A percentile compares a stretch with the other conserved stretches of the same genome.
Conservation (phyloP, 92 coral and sea anemone genomes). For the Epizoanthus ramosus region DNA sequence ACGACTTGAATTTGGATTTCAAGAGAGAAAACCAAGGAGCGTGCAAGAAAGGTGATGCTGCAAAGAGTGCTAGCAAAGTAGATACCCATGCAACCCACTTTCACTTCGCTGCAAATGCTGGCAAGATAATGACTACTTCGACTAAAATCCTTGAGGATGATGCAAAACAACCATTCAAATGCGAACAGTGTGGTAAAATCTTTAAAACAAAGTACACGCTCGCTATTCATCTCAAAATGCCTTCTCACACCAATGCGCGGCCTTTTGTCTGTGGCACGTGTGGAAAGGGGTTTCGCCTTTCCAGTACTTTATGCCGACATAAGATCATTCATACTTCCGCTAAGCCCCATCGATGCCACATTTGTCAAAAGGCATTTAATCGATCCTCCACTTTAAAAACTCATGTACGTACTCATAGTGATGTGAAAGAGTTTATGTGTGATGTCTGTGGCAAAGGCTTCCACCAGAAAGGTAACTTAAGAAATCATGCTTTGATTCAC, state of each 20-base stretch:
- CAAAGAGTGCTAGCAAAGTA: neutral
- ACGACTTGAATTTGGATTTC: conserved; percentile 8
- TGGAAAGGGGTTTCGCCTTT: conserved; percentile 87
- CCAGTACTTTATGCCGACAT: conserved; percentile 87
- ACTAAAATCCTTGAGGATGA: conserved; percentile 39
- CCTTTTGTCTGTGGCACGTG: conserved; percentile 88
- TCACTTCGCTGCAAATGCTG: neutral
- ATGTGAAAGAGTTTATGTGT: conserved; percentile 79
- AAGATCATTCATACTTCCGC: conserved; percentile 88
- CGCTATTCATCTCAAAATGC: conserved; percentile 89
- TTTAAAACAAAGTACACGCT: conserved; percentile 88
- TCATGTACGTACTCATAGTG: conserved; percentile 84
- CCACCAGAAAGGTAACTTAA: conserved; percentile 89
- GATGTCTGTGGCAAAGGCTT: conserved; percentile 86
- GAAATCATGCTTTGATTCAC: conserved; percentile 84
- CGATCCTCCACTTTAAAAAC: conserved; percentile 89
- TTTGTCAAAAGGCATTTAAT: conserved; percentile 84
- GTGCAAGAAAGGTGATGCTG: neutral
- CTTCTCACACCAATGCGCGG: conserved; percentile 81
- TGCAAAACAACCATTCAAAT: conserved; percentile 63
- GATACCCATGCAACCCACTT: neutral
- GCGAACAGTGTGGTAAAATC: conserved; percentile 85
- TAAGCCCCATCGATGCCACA: conserved; percentile 82
- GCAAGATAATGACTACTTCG: conserved; percentile 4
- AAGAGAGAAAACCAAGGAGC: neutral